Evolutionary conservation across 2,797 vertebrate genomes (phyloP).

Genomic region (Sebastes steindachneri): DNA sequence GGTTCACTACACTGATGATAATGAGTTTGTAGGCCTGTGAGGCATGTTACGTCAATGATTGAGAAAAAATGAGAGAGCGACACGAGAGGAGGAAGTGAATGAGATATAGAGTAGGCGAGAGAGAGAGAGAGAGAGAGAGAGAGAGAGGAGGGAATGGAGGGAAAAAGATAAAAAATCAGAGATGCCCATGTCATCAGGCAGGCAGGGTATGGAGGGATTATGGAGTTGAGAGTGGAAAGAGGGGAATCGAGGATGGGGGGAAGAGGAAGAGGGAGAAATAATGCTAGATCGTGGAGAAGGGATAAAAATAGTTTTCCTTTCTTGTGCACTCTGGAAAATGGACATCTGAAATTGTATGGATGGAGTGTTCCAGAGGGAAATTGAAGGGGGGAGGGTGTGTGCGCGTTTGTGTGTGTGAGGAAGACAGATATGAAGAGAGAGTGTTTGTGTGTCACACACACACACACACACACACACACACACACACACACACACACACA

Average conservation of each 20-base stretch:
- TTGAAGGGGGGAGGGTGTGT: slow-evolving; percentile 35
- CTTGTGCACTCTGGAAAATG: slow-evolving; percentile 74
- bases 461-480: not conserved
- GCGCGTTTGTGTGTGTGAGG: slow-evolving; percentile 13
- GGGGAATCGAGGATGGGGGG: slow-evolving; percentile 29
- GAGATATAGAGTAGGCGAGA: not conserved
- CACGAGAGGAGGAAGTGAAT: slow-evolving; percentile 6
- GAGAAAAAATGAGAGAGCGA: not conserved
- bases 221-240: slow-evolving; percentile 33
- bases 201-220: slow-evolving; percentile 63
- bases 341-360: slow-evolving; percentile 71
- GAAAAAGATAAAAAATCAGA: slow-evolving; percentile 13
- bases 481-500: not conserved
- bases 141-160: not conserved
- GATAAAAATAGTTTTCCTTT: slow-evolving; percentile 78
- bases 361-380: slow-evolving; percentile 59
- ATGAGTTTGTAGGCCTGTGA: slow-evolving; percentile 22
- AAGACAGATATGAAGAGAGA: slow-evolving; percentile 20
- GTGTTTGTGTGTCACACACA: not conserved
- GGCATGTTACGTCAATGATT: slow-evolving; percentile 16
- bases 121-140: not conserved
- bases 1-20: slow-evolving; percentile 16
- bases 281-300: slow-evolving; percentile 52
- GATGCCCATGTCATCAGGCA: slow-evolving; percentile 53
- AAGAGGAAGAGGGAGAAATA: slow-evolving; percentile 50